A percentile compares a stretch with the other conserved stretches of the same genome.
Evolutionary conservation across 1,140 invertebrate genomes (phyloP).

Genomic region (Plutomurus gul): DNA sequence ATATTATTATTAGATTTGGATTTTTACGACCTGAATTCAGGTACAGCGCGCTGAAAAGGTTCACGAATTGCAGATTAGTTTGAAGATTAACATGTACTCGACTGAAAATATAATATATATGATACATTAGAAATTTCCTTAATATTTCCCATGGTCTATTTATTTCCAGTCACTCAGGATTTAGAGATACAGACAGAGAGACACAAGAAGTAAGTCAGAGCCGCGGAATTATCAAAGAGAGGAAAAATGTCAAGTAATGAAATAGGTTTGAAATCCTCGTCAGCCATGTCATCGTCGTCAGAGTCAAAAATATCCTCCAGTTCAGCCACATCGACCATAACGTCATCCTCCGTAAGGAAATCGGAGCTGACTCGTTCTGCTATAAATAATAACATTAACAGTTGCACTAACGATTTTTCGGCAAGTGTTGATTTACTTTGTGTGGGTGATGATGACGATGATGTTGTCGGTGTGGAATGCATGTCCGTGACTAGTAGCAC

Average conservation of each 20-base stretch:
- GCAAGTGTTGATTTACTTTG: conserved; percentile 1
- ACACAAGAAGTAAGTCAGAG: neutral
- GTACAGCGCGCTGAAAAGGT: too few relatives aligned
- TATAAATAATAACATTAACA: neutral
- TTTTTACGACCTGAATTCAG: too few relatives aligned
- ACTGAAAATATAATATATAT: neutral
- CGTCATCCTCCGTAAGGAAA: conserved; percentile 20
- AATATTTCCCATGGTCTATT: conserved; percentile 10
- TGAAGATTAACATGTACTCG: neutral
- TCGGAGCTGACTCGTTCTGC: conserved; percentile 14
- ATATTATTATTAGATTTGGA: too few relatives aligned
- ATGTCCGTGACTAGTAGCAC: neutral
- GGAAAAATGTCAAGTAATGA: neutral
- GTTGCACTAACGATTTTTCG: conserved; percentile 18
- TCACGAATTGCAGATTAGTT: neutral
- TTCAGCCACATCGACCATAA: conserved; percentile 1
- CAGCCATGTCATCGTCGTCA: neutral
- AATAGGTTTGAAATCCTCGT: neutral
- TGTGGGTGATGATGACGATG: conserved; percentile 18
- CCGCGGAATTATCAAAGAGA: neutral
- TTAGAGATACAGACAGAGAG: neutral
- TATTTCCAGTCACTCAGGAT: neutral
- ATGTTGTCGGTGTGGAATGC: conserved; percentile 1
- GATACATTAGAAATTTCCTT: neutral
- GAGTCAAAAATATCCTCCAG: conserved; percentile 22